A percentile compares a stretch with the other conserved stretches of the same genome.
phyloP scores from a whole-genome alignment of 1,140 invertebrate genomes.

The Trichoplusia ni region DNA sequence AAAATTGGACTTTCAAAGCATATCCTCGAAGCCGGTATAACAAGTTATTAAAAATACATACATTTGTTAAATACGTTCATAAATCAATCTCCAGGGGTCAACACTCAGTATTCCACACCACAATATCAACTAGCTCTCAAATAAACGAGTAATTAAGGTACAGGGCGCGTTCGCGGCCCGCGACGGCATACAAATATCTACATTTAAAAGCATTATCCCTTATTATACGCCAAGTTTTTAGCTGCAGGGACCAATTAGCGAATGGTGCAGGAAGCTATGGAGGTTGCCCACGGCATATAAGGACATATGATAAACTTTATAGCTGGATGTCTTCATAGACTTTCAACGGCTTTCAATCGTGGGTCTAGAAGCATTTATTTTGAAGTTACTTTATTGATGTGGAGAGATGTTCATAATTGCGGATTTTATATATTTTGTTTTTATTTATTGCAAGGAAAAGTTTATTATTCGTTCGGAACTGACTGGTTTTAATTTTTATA shows the following conservation, averaged over 20 bases:
- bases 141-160: slow-evolving; percentile 58
- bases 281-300: slow-evolving; percentile 16
- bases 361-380: not conserved
- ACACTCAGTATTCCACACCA: too few relatives aligned
- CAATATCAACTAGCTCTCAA: slow-evolving; percentile 18
- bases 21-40: too few relatives aligned
- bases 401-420: too few relatives aligned
- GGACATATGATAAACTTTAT: slow-evolving; percentile 27
- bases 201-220: slow-evolving; percentile 54
- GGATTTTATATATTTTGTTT: too few relatives aligned
- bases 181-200: slow-evolving; percentile 52
- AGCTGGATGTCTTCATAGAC: slow-evolving; percentile 25
- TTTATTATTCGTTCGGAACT: too few relatives aligned
- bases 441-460: too few relatives aligned
- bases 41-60: too few relatives aligned
- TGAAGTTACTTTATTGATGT: too few relatives aligned
- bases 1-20: too few relatives aligned
- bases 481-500: too few relatives aligned
- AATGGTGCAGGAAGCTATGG: slow-evolving; percentile 34
- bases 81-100: too few relatives aligned
- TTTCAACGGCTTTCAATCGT: slow-evolving; percentile 25
- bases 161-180: slow-evolving; percentile 23
- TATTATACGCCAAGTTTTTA: slow-evolving; percentile 48
- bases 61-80: too few relatives aligned
- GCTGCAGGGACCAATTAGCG: slow-evolving; percentile 45